These are phyloP conservation scores for Squalus acanthias DNA, from an alignment of 2,797 vertebrate genomes.

Conservation along the genomic window DNA sequence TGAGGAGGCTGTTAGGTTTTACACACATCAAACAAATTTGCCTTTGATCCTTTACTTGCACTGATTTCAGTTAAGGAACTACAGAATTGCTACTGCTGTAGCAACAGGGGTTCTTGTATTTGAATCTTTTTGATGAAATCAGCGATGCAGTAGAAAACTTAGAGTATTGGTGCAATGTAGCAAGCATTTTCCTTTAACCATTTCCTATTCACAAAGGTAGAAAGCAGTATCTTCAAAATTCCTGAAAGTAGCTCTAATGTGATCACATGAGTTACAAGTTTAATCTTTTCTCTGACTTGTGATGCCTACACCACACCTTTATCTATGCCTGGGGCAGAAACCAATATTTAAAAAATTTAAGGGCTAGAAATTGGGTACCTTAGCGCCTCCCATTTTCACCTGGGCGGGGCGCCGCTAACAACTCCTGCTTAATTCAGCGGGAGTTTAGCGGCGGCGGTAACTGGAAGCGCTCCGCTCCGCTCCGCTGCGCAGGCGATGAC, in stretches of 20 bases:
- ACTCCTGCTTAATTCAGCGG: too few species aligned
- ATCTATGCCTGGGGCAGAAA: background rate
- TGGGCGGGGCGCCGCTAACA: too few species aligned
- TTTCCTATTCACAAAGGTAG: background rate
- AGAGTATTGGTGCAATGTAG: background rate
- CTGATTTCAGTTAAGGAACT: background rate
- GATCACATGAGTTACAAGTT: background rate
- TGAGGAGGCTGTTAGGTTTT: conserved; percentile 13
- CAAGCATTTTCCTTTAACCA: background rate
- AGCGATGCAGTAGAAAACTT: background rate
- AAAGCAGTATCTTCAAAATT: background rate
- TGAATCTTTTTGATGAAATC: conserved; percentile 28
- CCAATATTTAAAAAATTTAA: background rate
- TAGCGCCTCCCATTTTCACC: too few species aligned
- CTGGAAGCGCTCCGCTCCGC: too few species aligned
- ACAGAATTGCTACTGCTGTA: background rate
- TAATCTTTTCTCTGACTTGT: background rate
- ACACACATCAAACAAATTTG: conserved; percentile 8
- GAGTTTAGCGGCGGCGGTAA: too few species aligned
- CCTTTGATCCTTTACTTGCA: conserved; percentile 24
- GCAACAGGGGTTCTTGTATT: conserved; percentile 17
- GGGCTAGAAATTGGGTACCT: too few species aligned
- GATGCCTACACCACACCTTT: background rate
- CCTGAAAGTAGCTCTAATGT: background rate
- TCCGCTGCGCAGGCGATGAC: too few species aligned